Conservation (phyloP, 2,888 invertebrate genomes). For the Ecliptopera silaceata region DNA sequence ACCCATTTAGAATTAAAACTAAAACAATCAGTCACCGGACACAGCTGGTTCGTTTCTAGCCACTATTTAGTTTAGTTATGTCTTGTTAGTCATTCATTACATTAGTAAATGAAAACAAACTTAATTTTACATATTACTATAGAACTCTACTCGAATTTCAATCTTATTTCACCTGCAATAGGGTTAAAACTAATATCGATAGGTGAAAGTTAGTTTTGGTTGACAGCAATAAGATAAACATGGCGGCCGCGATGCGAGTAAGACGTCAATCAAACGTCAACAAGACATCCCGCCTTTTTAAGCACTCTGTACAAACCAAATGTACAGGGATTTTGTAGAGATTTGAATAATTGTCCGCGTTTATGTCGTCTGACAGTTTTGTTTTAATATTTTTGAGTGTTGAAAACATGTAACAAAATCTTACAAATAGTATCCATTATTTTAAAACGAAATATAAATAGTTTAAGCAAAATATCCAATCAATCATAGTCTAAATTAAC, state of each 20-base stretch:
- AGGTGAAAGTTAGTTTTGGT: constrained; percentile 38
- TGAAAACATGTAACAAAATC: constrained; percentile 44
- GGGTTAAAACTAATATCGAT: constrained; percentile 20
- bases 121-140: constrained; percentile 22
- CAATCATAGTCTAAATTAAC: background rate
- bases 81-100: constrained; percentile 81
- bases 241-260: constrained; percentile 73
- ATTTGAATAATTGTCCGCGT: constrained; percentile 51
- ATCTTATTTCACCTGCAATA: constrained; percentile 31
- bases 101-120: constrained; percentile 70
- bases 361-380: constrained; percentile 43
- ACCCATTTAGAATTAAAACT: constrained; percentile 79
- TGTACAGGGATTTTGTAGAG: constrained; percentile 55
- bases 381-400: constrained; percentile 42
- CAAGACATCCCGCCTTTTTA: constrained; percentile 69
- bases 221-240: constrained; percentile 74
- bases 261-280: constrained; percentile 82
- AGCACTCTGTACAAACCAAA: constrained; percentile 70
- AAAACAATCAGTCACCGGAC: constrained; percentile 73
- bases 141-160: constrained; percentile 32
- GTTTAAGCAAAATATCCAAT: too few species aligned
- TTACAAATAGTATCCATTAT: background rate
- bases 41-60: constrained; percentile 77
- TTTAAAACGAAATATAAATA: too few species aligned
- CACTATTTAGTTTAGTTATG: constrained; percentile 79